Percentiles rank a stretch among this genome's conserved stretches.
These are phyloP conservation scores for Myotis daubentonii DNA, from an alignment of 2,797 vertebrate species.

Conservation along the genomic window DNA sequence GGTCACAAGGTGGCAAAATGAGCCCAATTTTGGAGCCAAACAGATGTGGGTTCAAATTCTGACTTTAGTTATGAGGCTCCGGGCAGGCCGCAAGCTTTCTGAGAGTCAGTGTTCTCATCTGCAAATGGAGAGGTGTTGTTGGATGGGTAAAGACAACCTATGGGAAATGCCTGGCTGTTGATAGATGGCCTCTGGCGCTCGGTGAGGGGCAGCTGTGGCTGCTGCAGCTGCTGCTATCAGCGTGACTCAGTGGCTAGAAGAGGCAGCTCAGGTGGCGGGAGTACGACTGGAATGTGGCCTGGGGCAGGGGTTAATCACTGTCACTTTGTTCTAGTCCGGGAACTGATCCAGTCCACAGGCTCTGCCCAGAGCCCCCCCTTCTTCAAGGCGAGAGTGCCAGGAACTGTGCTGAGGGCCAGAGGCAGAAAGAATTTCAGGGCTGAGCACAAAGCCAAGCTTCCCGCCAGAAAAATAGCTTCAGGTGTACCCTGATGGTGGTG, in stretches of 20 bases:
- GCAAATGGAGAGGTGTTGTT: neutral
- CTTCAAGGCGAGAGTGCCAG: neutral
- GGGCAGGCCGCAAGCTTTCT: neutral
- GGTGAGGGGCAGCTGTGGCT: neutral
- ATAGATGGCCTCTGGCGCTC: fast-evolving
- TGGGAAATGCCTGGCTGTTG: neutral
- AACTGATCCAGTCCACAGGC: neutral
- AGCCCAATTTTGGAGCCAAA: constrained; percentile 7
- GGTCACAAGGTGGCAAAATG: neutral
- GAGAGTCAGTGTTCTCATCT: neutral
- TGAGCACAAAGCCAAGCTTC: neutral
- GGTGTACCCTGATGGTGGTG: neutral
- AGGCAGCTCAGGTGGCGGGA: neutral
- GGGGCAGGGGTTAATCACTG: neutral
- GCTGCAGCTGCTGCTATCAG: neutral
- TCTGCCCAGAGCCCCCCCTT: neutral
- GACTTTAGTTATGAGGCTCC: neutral
- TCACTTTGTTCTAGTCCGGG: neutral
- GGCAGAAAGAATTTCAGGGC: neutral
- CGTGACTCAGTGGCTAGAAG: neutral
- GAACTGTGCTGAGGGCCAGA: neutral
- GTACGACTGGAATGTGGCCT: neutral
- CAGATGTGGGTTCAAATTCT: neutral
- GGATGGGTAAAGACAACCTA: too few species aligned
- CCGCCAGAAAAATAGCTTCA: neutral